phyloP scores from a whole-genome alignment of 2,888 invertebrate species.

The Ypsolopha scabrella region DNA sequence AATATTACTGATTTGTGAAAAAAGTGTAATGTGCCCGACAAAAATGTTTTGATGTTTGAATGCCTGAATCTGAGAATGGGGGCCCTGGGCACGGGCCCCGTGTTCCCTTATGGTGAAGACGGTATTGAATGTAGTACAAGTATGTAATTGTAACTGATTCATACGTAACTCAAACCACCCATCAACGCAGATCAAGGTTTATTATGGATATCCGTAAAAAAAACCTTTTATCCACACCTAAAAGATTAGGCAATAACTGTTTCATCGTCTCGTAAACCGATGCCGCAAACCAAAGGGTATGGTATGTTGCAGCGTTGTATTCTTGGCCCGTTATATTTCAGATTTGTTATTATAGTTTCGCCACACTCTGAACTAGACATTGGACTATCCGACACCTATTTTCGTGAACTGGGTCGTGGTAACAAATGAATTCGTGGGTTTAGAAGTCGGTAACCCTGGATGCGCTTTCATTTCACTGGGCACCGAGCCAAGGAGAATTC shows the following conservation, averaged over 20 bases:
- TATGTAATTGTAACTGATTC: not conserved
- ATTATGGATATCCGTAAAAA: not conserved
- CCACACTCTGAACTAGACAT: slow-evolving; percentile 54
- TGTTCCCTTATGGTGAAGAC: too few relatives aligned
- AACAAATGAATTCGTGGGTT: not conserved
- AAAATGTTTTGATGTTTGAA: too few relatives aligned
- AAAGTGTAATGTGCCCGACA: too few relatives aligned
- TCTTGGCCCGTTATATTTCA: slow-evolving; percentile 19
- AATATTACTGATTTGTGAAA: too few relatives aligned
- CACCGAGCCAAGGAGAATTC: not conserved
- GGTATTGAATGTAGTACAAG: too few relatives aligned
- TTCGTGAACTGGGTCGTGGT: slow-evolving; percentile 8
- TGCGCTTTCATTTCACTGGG: slow-evolving; percentile 2
- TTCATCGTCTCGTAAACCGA: slow-evolving; percentile 10
- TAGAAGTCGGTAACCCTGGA: not conserved
- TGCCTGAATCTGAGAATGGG: too few relatives aligned
- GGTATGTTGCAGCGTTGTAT: slow-evolving; percentile 13
- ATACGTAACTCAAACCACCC: slow-evolving; percentile 1
- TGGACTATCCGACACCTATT: slow-evolving; percentile 16
- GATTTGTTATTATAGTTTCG: slow-evolving; percentile 18
- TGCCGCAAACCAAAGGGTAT: slow-evolving; percentile 7
- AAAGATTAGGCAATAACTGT: slow-evolving; percentile 10
- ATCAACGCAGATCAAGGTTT: slow-evolving; percentile 3
- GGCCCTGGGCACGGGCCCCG: too few relatives aligned
- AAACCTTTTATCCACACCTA: too few relatives aligned